Evolutionary conservation across 2,113 vertebrate species (phyloP).

Genomic region (Rhinoptilus africanus): DNA sequence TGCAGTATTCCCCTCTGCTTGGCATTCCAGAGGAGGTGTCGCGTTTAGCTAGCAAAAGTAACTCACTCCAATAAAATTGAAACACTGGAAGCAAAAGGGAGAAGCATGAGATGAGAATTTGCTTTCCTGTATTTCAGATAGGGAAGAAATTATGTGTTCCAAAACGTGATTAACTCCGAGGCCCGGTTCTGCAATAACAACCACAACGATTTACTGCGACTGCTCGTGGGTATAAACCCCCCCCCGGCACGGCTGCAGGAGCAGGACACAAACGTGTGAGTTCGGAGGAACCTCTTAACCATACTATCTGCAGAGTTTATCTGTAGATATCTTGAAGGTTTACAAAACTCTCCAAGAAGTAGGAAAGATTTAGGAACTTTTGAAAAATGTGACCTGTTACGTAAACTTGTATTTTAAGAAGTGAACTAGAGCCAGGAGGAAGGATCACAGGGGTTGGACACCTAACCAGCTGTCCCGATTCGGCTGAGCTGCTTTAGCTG

Average conservation of each 20-base stretch:
- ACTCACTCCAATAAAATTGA: background rate
- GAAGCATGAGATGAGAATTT: background rate
- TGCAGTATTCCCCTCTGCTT: constrained; percentile 22
- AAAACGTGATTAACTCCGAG: background rate
- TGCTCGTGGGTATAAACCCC: background rate
- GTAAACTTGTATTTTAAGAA: constrained; percentile 57
- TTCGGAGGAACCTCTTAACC: background rate
- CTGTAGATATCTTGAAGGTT: background rate
- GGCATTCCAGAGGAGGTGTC: constrained; percentile 23
- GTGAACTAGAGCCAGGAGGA: constrained; percentile 52
- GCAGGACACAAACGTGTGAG: background rate
- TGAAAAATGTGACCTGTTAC: constrained; percentile 13
- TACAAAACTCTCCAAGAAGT: background rate
- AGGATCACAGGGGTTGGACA: constrained; percentile 62
- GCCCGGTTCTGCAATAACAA: background rate
- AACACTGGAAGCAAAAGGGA: background rate
- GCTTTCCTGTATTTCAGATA: background rate
- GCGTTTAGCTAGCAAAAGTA: background rate
- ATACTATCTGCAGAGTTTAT: background rate
- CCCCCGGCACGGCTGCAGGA: background rate
- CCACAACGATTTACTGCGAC: background rate
- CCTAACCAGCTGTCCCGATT: constrained; percentile 54
- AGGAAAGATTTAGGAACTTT: background rate
- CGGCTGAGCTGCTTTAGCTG: constrained; percentile 55
- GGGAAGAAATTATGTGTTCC: background rate